Base-by-base conservation (phyloP, 2,797 vertebrate genomes). In the Rhodeus uyekii region DNA sequence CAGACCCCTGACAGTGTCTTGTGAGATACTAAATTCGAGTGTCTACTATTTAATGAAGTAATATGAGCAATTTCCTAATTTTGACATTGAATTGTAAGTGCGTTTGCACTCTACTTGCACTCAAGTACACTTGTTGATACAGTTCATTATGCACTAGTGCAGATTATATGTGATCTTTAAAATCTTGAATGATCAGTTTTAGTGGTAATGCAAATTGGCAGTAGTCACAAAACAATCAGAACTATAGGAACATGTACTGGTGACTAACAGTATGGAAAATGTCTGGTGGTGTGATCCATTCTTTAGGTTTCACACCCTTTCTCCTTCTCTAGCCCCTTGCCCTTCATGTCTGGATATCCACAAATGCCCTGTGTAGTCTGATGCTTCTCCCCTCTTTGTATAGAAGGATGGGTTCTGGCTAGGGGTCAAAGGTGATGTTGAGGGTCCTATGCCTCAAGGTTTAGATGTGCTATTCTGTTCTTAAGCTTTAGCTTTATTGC, bases 391-490 rank as follows among this genome's bases (percentile, higher is more conserved):
- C 53, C 5, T 39, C 50, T 34, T 32, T 48, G 53, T 58, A 8
- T 60, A 16, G 29, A 53, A 68, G 34, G 46, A 27, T 63, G 44
- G 72, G 48, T 68, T 63, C 61, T 60, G 63, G 63, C 46, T 76
- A 63, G 29, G 72, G 85, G 83, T 88, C 85, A 83, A 83, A 84
- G 77, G 80, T 86, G 67, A 53, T 44, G 19, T 50, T 5, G n/a
- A 83, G 63, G 55, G 32, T 44, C 39, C 53, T 81, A 42, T 50
- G 72, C 53, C 78, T 76, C 55, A 72, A 83, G 83, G 68, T 84
- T 80, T 53, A 39, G 68, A 78, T 81, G 34, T 76, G 39, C 22
- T 1, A 13, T 55, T 42, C 36, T 50, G 6, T 76, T 55, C 65
- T 48, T 13, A 38, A 64, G 76, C 55, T 72, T 76, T 84, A 76